Conservation (phyloP, 2,797 vertebrate genomes). For the Myotis findleyi region DNA sequence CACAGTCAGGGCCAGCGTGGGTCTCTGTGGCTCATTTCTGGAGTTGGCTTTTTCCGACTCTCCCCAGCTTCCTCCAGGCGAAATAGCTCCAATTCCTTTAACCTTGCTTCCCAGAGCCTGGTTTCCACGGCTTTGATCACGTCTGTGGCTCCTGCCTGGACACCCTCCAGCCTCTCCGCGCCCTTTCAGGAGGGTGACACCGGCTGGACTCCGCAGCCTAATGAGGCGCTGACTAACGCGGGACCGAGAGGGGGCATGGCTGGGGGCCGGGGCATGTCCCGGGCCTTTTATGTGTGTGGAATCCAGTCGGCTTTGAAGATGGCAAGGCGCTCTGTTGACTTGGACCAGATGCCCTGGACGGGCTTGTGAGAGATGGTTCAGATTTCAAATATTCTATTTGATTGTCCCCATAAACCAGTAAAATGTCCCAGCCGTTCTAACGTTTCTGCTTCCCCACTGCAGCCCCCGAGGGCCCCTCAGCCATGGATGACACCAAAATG, state of each 20-base stretch:
- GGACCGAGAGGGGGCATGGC: not conserved
- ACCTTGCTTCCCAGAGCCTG: not conserved
- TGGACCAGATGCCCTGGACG: constrained; percentile 56
- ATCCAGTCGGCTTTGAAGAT: constrained; percentile 65
- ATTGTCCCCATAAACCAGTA: constrained; percentile 53
- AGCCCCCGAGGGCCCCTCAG: not conserved
- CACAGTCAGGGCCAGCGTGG: fast-evolving
- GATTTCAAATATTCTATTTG: constrained; percentile 61
- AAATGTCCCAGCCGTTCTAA: constrained; percentile 51
- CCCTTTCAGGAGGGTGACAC: constrained; percentile 44
- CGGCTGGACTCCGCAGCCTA: constrained; percentile 21
- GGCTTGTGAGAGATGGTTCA: constrained; percentile 54
- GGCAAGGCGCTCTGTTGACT: constrained; percentile 53
- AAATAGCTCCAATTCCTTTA: constrained; percentile 37
- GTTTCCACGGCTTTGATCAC: constrained; percentile 55
- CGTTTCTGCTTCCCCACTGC: not conserved
- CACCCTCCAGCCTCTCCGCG: constrained; percentile 21
- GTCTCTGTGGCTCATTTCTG: not conserved
- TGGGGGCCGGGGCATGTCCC: not conserved
- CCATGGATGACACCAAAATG: not conserved
- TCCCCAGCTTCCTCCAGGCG: constrained; percentile 1
- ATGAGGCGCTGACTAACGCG: constrained; percentile 27
- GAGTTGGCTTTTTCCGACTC: not conserved
- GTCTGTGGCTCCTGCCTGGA: constrained; percentile 59
- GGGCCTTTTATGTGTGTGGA: constrained; percentile 53